Conservation (phyloP, 1,140 invertebrate genomes). For the Gerris buenoi region DNA sequence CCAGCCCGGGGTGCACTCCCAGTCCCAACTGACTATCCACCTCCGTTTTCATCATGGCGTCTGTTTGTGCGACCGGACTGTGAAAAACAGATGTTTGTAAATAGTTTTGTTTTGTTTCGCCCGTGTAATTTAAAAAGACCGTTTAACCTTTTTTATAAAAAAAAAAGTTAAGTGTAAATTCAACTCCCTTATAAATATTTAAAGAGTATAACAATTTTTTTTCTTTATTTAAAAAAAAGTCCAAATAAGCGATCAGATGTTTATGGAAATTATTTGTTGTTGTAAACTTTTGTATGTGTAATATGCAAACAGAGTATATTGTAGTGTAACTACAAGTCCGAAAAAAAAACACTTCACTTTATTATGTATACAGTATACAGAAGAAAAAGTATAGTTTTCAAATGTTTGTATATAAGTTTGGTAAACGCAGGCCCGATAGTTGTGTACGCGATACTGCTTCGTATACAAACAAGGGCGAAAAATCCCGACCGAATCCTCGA, state of each 20-base stretch:
- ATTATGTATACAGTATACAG: not conserved
- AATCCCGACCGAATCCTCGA: no score
- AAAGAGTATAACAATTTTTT: not conserved
- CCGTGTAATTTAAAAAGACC: not conserved
- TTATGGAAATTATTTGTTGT: not conserved
- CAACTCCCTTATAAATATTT: no score
- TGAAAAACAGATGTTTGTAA: conserved; percentile 13
- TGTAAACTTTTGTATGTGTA: not conserved
- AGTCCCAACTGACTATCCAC: not conserved
- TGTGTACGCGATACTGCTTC: not conserved
- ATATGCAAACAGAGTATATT: not conserved
- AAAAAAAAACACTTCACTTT: not conserved
- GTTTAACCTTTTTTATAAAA: no score
- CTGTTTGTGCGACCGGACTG: not conserved
- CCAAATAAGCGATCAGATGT: not conserved
- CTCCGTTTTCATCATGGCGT: conserved; percentile 14
- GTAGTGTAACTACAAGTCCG: not conserved
- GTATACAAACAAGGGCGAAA: no score
- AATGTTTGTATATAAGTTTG: not conserved
- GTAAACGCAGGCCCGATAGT: not conserved
- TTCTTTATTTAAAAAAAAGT: not conserved
- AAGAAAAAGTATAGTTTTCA: not conserved
- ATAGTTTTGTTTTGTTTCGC: not conserved
- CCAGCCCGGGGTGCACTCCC: conserved; percentile 40
- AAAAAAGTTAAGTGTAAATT: no score